Conservation (phyloP, 2,113 vertebrate species). For the Pleuronectes platessa region DNA sequence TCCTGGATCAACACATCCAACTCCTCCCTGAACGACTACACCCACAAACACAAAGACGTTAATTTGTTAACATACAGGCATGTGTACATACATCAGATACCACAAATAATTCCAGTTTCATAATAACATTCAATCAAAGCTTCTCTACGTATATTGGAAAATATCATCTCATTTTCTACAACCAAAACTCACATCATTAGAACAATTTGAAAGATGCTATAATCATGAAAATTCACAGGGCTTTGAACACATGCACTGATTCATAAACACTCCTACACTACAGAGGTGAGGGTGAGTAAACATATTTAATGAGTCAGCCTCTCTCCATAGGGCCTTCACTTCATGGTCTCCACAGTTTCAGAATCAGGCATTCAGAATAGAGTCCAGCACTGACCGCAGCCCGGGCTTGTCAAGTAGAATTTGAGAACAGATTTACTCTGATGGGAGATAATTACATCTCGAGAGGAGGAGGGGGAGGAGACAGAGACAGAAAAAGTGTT, state of each 20-base stretch:
- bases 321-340: neutral
- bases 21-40: slow-evolving; percentile 96
- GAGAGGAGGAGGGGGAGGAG: slow-evolving; percentile 29
- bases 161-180: neutral
- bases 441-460: slow-evolving; percentile 67
- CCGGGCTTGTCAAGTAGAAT: slow-evolving; percentile 55
- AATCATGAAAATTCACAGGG: neutral
- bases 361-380: neutral
- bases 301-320: slow-evolving; percentile 18
- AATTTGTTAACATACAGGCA: neutral
- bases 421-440: slow-evolving; percentile 69
- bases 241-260: neutral
- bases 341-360: slow-evolving; percentile 2
- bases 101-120: neutral
- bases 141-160: neutral
- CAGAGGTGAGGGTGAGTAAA: slow-evolving; percentile 19
- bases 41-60: slow-evolving; percentile 24
- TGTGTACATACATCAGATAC: neutral
- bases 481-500: slow-evolving; percentile 63
- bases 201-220: neutral
- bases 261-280: slow-evolving; percentile 10
- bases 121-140: neutral
- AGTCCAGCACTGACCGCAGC: slow-evolving; percentile 18
- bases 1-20: slow-evolving; percentile 98
- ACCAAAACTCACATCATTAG: neutral